These are phyloP conservation scores for Arge pagana DNA, from an alignment of 2,888 invertebrate genomes.

Conservation along the genomic window DNA sequence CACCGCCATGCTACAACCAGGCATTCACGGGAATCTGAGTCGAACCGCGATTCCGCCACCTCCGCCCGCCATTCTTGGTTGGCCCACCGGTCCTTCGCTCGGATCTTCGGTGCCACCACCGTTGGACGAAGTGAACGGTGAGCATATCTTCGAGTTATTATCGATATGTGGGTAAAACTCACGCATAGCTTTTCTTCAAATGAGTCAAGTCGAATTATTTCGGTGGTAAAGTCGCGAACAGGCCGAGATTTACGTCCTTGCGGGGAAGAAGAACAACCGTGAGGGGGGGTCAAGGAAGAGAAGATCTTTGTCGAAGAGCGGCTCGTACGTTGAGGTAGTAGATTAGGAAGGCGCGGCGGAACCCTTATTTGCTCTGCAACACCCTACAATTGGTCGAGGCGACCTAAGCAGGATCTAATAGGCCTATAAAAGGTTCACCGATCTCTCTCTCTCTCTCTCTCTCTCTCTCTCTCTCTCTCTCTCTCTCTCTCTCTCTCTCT, in stretches of 20 bases:
- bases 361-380: slow-evolving; percentile 58
- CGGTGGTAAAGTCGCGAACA: no score
- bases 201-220: background rate
- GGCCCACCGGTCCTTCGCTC: slow-evolving; percentile 39
- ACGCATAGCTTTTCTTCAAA: background rate
- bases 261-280: no score
- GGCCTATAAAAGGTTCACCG: slow-evolving; percentile 54
- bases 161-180: background rate
- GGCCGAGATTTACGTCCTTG: no score
- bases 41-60: slow-evolving; percentile 48
- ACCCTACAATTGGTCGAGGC: slow-evolving; percentile 55
- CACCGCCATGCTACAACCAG: slow-evolving; percentile 51
- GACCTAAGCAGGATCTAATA: slow-evolving; percentile 57
- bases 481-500: no score
- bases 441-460: slow-evolving; percentile 34
- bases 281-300: no score
- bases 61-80: slow-evolving; percentile 39
- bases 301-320: no score
- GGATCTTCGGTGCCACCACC: slow-evolving; percentile 47
- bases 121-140: slow-evolving; percentile 54
- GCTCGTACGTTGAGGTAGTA: no score
- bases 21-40: slow-evolving; percentile 46
- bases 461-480: no score
- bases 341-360: no score
- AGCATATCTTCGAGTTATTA: no score